Percentiles rank a stretch among this genome's conserved stretches.
Evolutionary conservation across 1,140 invertebrate genomes (phyloP).

Genomic region (Drosophila kohkoa): DNA sequence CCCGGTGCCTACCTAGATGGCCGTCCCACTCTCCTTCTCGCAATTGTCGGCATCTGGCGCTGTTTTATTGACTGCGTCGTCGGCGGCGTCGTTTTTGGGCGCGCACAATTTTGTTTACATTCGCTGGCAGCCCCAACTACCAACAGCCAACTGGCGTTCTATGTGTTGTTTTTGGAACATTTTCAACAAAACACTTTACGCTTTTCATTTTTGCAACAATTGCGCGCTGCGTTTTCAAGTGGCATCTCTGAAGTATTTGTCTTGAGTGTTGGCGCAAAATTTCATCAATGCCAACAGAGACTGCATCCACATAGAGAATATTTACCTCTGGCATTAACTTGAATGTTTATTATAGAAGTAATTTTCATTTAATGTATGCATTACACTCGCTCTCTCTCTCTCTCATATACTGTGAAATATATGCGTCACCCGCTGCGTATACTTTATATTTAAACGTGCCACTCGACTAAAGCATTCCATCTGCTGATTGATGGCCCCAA

Average conservation of each 20-base stretch:
- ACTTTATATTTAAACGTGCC: conserved; percentile 50
- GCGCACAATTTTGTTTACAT: conserved; percentile 64
- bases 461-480: conserved; percentile 12
- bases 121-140: conserved; percentile 26
- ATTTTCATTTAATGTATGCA: conserved; percentile 43
- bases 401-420: not conserved
- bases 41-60: conserved; percentile 60
- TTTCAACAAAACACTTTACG: conserved; percentile 82
- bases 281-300: conserved; percentile 52
- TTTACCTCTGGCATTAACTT: conserved; percentile 47
- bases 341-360: conserved; percentile 39
- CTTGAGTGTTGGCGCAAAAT: conserved; percentile 58
- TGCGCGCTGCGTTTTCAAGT: conserved; percentile 74
- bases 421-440: conserved; percentile 35
- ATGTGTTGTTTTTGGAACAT: conserved; percentile 78
- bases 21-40: not conserved
- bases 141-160: conserved; percentile 6
- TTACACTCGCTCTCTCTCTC: conserved; percentile 12
- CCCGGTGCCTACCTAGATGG: not conserved
- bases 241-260: conserved; percentile 57
- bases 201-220: conserved; percentile 74
- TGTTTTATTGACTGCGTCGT: conserved; percentile 72
- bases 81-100: conserved; percentile 49
- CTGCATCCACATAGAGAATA: conserved; percentile 15
- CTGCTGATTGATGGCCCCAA: conserved; percentile 47